Base-by-base conservation (phyloP, 2,113 vertebrate genomes). In the Tiliqua scincoides region DNA sequence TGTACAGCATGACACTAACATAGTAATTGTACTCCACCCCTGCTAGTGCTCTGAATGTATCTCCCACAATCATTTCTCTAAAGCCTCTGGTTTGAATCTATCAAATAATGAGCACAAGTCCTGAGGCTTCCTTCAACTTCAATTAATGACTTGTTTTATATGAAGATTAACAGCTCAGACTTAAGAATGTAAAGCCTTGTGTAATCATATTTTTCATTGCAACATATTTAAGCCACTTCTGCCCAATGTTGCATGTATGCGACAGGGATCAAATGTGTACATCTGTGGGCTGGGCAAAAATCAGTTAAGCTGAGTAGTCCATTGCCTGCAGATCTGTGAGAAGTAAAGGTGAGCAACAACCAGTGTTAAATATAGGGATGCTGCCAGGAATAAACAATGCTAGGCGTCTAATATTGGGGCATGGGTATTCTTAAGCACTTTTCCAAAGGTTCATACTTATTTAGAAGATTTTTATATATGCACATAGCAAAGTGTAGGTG, bases 11-110 rank as follows among this genome's bases (percentile, higher is more conserved):
- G 87, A 93, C 70, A 75, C 32, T 90, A 83, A 27, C 73, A 23
- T 94, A 52, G 37, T 71, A 93, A 92, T 40, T 79, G 80, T 61
- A 87, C 88, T 74, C 81, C 74, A 23, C 78, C 85, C 90, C 83
- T 78, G 65, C 87, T 86, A 77, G 9, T 15, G 30, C 9, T 40
- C 18, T 86, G 21, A 23, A 59, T 18, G 9, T 83, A 3, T 71
- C 83, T 94, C 84, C 75, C 83, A 59, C 79, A 0, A 6, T 32
- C 79, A 78, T 72, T 7, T 73, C 32, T 43, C 17, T 43, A 27
- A 43, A 12, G 10, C 30, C 17, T 43, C 12, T 27, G 10, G 20
- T 84, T 71, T 54, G n/a, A 0, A 14, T 59, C 32, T 15, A 57
- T 52, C 9, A 32, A 54, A 21, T 57, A 35, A 57, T 15, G 48